These are phyloP conservation scores for Archivesica marissinica DNA, from an alignment of 1,140 invertebrate species.

Conservation along the genomic window DNA sequence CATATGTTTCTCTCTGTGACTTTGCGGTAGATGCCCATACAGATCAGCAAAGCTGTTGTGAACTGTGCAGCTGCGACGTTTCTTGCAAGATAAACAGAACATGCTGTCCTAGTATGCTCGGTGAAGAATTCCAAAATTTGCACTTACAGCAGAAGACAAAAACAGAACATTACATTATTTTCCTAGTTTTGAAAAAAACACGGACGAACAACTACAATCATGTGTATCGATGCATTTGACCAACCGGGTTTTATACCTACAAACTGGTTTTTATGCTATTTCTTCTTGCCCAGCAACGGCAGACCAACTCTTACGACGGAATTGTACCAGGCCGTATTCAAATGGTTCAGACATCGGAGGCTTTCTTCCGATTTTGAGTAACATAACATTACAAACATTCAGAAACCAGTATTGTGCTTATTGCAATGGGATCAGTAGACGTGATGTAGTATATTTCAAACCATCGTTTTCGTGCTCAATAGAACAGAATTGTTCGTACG, in stretches of 20 bases:
- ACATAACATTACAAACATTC: neutral
- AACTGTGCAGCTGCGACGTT: neutral
- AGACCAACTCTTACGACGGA: neutral
- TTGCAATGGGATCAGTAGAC: neutral
- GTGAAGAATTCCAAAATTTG: neutral
- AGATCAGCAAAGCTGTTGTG: constrained; percentile 9
- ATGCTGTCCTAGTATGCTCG: constrained; percentile 1
- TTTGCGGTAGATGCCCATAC: neutral
- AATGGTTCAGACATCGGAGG: neutral
- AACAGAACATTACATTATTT: neutral
- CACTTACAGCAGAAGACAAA: no score
- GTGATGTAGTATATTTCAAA: neutral
- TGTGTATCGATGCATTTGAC: neutral
- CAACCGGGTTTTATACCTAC: no score
- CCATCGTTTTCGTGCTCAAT: neutral
- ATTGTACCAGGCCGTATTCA: neutral
- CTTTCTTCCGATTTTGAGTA: neutral
- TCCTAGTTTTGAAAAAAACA: neutral
- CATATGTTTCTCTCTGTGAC: neutral
- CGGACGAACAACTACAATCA: neutral
- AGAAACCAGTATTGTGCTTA: constrained; percentile 6
- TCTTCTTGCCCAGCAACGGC: neutral
- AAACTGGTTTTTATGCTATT: neutral
- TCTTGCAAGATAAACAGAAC: neutral
- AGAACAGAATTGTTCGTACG: neutral